These are phyloP conservation scores for Amiota mariae DNA, from an alignment of 2,888 invertebrate genomes.

Conservation along the genomic window DNA sequence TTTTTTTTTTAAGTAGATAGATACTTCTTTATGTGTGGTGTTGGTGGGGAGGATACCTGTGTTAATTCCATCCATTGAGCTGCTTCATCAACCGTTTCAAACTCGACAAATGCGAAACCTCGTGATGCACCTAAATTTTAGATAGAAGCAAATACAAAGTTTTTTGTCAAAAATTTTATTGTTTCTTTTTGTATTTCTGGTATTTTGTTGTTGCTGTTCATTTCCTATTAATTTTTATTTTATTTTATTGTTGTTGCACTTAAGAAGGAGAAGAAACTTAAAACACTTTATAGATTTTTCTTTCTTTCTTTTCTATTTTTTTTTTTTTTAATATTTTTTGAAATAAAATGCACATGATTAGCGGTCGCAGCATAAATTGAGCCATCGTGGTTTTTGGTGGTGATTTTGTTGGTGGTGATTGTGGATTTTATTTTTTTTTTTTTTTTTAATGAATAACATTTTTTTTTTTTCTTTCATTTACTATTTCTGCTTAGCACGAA, in stretches of 20 bases:
- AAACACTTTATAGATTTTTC: conserved; percentile 39
- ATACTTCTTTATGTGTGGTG: conserved; percentile 34
- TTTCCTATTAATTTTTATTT: conserved; percentile 45
- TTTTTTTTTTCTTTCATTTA: not conserved
- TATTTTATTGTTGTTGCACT: conserved; percentile 36
- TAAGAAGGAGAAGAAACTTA: conserved; percentile 8
- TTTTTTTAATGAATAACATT: conserved; percentile 11
- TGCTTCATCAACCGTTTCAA: conserved; percentile 90
- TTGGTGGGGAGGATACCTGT: conserved; percentile 75
- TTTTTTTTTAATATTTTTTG: conserved; percentile 12
- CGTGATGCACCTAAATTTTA: conserved; percentile 90
- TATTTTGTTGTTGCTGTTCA: conserved; percentile 41
- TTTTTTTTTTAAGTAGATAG: conserved; percentile 25
- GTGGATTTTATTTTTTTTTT: not conserved
- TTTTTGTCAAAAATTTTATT: conserved; percentile 73
- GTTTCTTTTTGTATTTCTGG: conserved; percentile 55
- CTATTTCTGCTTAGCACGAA: not conserved
- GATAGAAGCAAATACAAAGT: conserved; percentile 78
- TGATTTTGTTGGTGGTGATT: not conserved
- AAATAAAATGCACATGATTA: not conserved
- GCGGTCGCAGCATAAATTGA: not conserved
- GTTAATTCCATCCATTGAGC: conserved; percentile 93
- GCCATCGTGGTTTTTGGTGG: not conserved
- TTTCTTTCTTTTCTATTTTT: conserved; percentile 12
- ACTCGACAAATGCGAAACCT: conserved; percentile 95